Conservation (phyloP, 2,113 vertebrate genomes). For the Gymnarchus niloticus region DNA sequence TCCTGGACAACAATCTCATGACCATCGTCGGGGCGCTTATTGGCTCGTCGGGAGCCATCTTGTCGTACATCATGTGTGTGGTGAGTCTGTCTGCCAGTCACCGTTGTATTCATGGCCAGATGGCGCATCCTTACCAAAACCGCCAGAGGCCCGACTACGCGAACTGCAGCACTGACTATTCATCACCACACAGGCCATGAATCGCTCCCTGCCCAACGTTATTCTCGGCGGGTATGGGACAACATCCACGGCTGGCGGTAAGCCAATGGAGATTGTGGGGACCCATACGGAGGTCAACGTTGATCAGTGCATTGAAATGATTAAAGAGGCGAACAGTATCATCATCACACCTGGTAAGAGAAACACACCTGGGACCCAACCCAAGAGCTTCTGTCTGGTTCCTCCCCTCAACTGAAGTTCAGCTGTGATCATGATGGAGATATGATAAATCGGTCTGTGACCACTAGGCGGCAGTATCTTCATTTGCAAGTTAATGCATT, state of each 20-base stretch:
- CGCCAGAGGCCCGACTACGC: neutral
- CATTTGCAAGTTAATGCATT: neutral
- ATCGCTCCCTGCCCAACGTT: constrained; percentile 68
- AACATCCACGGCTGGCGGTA: constrained; percentile 61
- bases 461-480: constrained; percentile 23
- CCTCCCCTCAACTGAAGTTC: too few species aligned
- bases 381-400: neutral
- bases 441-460: neutral
- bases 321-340: constrained; percentile 68
- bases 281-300: constrained; percentile 70
- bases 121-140: too few species aligned
- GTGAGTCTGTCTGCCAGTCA: constrained; percentile 49
- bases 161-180: neutral
- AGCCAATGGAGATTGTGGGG: constrained; percentile 74
- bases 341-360: constrained; percentile 69
- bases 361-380: neutral
- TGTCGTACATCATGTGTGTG: constrained; percentile 77
- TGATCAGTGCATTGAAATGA: constrained; percentile 68
- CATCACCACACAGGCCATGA: constrained; percentile 57
- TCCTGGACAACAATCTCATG: constrained; percentile 71
- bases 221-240: constrained; percentile 69
- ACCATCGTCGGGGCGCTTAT: constrained; percentile 72
- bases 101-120: too few species aligned
- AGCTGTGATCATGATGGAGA: neutral
- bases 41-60: constrained; percentile 71